Base-by-base conservation (phyloP, 2,113 vertebrate genomes). In the Zosterops borbonicus region DNA sequence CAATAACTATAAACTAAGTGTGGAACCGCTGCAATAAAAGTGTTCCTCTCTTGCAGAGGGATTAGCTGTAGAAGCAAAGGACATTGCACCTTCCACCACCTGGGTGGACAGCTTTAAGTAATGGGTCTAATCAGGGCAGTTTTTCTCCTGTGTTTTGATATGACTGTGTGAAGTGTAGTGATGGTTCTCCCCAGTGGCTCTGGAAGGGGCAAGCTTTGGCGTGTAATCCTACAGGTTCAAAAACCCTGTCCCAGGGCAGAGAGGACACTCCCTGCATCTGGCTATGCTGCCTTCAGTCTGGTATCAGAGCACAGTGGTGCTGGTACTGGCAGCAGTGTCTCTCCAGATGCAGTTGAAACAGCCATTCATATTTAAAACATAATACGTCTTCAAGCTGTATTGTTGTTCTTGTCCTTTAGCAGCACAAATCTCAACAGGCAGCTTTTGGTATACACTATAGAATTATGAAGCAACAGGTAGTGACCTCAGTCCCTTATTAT, bases 181-280 rank as follows among this genome's bases (percentile, higher is more conserved):
- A 14, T 53, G 35, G 49, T 58, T 94, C n/a, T 82, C 37, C 24
- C 46, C 22, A 11, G 11, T 6, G 18, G 41, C 29, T 10, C 6
- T 58, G 37, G 22, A 62, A 87, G 55, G 27, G 10, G 13, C 0
- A 2, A 7, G 53, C 22, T 77, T 83, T 56, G 68, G 24, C 5
- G 0, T 2, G 1, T 2, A 8, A 3, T 41, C 15, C 7, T 11
- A 20, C 18, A 27, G 27, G 31, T 24, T 67, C 28, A 29, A 11
- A 82, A 74, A 17, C 25, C 27, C 56, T 41, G 37, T 63, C 28
- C 59, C 50, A 47, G 27, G 46, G 20, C 4, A 3, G 5, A 14
- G 22, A 46, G 27, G 21, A 9, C 21, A 4, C 37, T 47, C n/a
- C 3, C 2, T n/a, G 37, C n/a, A 3, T 9, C 37, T 70, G 41